Conservation (phyloP, 2,888 invertebrate species). For the Nemapogon koenigi region DNA sequence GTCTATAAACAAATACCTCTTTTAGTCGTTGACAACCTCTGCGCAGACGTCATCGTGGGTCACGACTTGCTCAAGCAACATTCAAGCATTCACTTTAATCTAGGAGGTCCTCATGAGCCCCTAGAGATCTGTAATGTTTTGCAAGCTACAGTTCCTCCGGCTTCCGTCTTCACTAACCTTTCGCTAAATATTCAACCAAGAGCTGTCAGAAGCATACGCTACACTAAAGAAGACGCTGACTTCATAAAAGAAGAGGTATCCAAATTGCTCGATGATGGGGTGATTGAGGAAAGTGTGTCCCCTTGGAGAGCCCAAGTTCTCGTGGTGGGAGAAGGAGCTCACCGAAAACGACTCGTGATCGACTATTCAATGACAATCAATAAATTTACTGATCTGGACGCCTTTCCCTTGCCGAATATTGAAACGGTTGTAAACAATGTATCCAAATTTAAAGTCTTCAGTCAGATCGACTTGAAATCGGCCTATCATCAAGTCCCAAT, state of each 20-base stretch:
- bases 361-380: constrained; percentile 5
- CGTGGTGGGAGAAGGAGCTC: not conserved
- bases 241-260: constrained; percentile 1
- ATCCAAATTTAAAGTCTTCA: not conserved
- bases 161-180: not conserved
- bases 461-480: not conserved
- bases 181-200: not conserved
- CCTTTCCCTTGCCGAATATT: constrained; percentile 1
- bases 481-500: constrained; percentile 4
- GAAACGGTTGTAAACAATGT: not conserved
- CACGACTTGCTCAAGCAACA: too few relatives aligned
- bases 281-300: constrained; percentile 4
- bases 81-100: too few relatives aligned
- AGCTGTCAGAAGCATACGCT: not conserved
- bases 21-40: too few relatives aligned
- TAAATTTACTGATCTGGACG: constrained; percentile 2
- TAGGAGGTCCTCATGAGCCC: too few relatives aligned
- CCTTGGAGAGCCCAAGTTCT: constrained; percentile 5
- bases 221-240: not conserved
- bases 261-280: not conserved
- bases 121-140: too few relatives aligned
- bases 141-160: too few relatives aligned
- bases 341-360: not conserved
- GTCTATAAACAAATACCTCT: too few relatives aligned
- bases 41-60: too few relatives aligned